Base-by-base conservation (phyloP, 2,888 invertebrate species). In the Patella ulyssiponensis region DNA sequence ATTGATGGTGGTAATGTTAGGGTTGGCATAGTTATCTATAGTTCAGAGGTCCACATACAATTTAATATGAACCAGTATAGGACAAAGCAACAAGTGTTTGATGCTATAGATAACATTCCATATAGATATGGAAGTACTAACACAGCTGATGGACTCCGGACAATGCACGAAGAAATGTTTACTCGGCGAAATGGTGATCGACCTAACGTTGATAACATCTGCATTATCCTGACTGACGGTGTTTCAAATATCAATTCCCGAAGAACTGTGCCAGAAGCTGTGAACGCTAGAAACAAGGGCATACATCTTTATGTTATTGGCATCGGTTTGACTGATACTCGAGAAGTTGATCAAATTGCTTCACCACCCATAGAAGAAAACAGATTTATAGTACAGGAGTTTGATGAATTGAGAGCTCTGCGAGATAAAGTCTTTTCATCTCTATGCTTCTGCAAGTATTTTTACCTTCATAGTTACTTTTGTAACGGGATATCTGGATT, bases 171-270 rank as follows among this genome's bases (percentile, higher is more conserved):
- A 7, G 76, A 80, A 27, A 85, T 87, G 83, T 89, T 86, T 81
- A 83, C 80, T 0, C 73, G 76, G 1, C 75, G 56, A 52, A 77
- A 84, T 33, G 89, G 90, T 33, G 89, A 90, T 79, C 71, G 88
- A 51, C 79, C 80, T 2, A 81, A 77, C 64, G 83, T 84, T 1
- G 83, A 81, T 11, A 88, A 89, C 69, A 74, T 86, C 52, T 86
- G 81, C 17, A 77, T 89, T 11, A 53, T 89, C 14, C 79, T 89
- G 53, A 88, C 88, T 23, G 89, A 88, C 73, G 86, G 87, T 33
- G 79, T 86, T 51, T 89, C 89, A 17, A 89, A 88, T 77, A 82
- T 83, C 44, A 81, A 85, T 78, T 75, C 80, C n/a, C 75, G 83
- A 77, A 17, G 79, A 72, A 81, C 84, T 33, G 27, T 83, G 74